Percentiles rank a stretch among this genome's conserved stretches.
phyloP scores from a whole-genome alignment of 2,113 vertebrate genomes.

The Kryptolebias marmoratus region DNA sequence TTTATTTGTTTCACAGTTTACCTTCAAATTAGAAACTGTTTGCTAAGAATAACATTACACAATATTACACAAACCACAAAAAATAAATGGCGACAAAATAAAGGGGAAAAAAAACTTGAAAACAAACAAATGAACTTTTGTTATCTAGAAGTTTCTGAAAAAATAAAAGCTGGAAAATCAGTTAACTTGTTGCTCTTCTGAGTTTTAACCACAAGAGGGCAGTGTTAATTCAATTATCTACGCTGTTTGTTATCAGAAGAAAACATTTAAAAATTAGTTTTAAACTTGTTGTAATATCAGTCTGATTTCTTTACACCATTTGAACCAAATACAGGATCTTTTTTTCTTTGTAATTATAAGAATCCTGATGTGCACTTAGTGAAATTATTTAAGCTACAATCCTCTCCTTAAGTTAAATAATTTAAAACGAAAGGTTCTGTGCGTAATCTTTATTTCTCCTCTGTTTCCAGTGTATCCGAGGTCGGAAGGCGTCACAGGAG shows the following conservation, averaged over 20 bases:
- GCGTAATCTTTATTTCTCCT: neutral
- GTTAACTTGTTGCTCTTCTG: slow-evolving; percentile 4
- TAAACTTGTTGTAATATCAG: slow-evolving; percentile 9
- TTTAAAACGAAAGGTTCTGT: neutral
- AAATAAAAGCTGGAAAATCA: no score
- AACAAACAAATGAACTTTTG: no score
- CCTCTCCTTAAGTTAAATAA: neutral
- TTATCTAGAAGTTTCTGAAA: no score
- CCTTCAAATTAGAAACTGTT: no score
- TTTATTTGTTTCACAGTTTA: no score
- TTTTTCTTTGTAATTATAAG: no score
- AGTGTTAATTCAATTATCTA: slow-evolving; percentile 42
- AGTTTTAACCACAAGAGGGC: slow-evolving; percentile 65
- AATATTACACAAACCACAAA: no score
- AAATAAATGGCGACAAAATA: no score
- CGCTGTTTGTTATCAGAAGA: neutral
- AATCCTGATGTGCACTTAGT: no score
- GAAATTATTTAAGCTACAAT: neutral
- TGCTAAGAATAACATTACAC: no score
- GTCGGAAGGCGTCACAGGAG: slow-evolving; percentile 94
- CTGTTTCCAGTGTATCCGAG: slow-evolving; percentile 87
- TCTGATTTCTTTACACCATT: neutral
- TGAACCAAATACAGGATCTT: slow-evolving; percentile 4
- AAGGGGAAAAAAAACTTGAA: no score
- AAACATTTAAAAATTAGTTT: neutral